Percentiles rank a stretch among this genome's conserved stretches.
phyloP scores from a whole-genome alignment of 2,888 invertebrate species.

The Empis livida region DNA sequence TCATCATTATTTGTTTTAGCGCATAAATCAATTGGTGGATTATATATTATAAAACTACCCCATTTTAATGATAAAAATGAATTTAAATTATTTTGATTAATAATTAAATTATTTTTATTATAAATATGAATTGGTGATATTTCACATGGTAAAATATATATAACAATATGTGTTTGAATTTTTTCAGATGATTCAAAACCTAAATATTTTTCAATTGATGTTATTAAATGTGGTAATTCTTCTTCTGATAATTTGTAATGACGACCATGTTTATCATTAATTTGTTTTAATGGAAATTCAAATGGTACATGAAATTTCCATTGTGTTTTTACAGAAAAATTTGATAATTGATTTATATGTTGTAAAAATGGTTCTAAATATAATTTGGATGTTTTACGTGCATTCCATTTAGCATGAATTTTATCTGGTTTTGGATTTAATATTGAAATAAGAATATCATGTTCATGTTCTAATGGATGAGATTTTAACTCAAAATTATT shows the following conservation, averaged over 20 bases:
- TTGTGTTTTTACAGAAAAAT: conserved; percentile 77
- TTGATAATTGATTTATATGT: conserved; percentile 54
- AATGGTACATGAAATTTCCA: conserved; percentile 73
- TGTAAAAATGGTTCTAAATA: conserved; percentile 66
- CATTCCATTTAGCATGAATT: conserved; percentile 53
- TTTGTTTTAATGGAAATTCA: conserved; percentile 56
- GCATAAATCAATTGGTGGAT: conserved; percentile 44
- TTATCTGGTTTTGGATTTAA: conserved; percentile 70
- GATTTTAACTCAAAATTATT: conserved; percentile 32
- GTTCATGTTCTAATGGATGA: conserved; percentile 43
- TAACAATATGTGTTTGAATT: conserved; percentile 30
- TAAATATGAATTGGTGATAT: conserved; percentile 52
- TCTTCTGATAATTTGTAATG: conserved; percentile 54
- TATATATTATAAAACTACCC: conserved; percentile 68
- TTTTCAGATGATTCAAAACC: conserved; percentile 36
- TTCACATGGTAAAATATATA: conserved; percentile 60
- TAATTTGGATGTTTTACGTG: conserved; percentile 53
- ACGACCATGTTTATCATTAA: conserved; percentile 40
- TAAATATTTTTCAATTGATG: conserved; percentile 74
- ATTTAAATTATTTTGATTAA: conserved; percentile 34
- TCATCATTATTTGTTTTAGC: conserved; percentile 20
- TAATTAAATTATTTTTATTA: conserved; percentile 11
- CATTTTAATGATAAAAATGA: conserved; percentile 67
- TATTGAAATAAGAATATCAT: conserved; percentile 70
- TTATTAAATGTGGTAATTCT: conserved; percentile 68